Conservation (phyloP, 2,113 vertebrate genomes). For the Microtus oregoni region DNA sequence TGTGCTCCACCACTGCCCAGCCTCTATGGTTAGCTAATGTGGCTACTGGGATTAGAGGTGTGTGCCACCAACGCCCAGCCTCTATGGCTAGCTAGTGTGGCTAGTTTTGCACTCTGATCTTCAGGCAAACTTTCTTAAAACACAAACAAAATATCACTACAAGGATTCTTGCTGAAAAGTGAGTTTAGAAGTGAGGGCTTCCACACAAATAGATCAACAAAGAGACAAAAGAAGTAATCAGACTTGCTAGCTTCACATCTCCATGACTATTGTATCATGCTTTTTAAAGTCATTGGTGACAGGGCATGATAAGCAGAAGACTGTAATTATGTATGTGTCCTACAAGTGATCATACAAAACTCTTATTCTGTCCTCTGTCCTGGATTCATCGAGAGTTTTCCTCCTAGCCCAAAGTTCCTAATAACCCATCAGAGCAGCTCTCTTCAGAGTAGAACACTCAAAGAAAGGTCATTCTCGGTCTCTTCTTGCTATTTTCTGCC, state of each 20-base stretch:
- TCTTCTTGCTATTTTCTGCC: background rate
- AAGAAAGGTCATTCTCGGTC: background rate
- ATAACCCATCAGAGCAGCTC: background rate
- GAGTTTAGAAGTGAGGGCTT: background rate
- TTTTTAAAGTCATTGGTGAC: background rate
- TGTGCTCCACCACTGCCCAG: too few species aligned
- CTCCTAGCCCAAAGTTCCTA: background rate
- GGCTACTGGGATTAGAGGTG: too few species aligned
- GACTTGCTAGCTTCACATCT: background rate
- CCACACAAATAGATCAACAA: background rate
- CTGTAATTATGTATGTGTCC: background rate
- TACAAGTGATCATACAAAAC: background rate
- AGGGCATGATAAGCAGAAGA: conserved; percentile 14
- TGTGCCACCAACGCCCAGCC: too few species aligned
- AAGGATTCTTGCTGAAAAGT: background rate
- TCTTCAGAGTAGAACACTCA: background rate
- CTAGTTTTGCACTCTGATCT: too few species aligned
- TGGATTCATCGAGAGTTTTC: conserved; percentile 20
- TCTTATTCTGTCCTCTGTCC: background rate
- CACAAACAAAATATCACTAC: too few species aligned
- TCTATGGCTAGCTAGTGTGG: too few species aligned
- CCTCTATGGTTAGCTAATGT: too few species aligned
- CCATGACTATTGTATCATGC: conserved; percentile 14
- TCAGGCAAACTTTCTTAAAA: too few species aligned
- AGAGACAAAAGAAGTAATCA: conserved; percentile 15